Conservation (phyloP, 2,113 vertebrate genomes). For the Ascaphus truei region DNA sequence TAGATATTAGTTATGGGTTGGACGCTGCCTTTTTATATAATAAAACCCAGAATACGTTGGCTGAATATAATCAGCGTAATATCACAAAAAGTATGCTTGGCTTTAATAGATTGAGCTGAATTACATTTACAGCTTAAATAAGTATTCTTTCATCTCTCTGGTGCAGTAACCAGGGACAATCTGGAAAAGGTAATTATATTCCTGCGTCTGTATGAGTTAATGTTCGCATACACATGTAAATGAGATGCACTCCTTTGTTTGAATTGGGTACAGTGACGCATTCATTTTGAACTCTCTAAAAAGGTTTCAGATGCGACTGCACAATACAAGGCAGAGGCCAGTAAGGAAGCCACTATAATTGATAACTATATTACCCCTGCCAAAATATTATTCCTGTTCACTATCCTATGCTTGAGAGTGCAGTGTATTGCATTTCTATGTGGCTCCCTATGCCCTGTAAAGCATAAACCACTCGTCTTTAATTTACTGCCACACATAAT, state of each 20-base stretch:
- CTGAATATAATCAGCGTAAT: too few species aligned
- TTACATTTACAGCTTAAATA: neutral
- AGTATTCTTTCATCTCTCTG: neutral
- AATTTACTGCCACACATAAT: neutral
- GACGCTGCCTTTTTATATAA: too few species aligned
- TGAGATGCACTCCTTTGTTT: neutral
- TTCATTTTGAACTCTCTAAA: neutral
- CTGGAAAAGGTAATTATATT: neutral
- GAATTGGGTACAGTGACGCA: neutral
- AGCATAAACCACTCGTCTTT: neutral
- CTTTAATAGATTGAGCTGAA: neutral
- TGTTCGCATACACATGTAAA: neutral
- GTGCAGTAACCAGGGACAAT: too few species aligned
- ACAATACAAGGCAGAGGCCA: neutral
- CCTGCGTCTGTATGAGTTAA: neutral
- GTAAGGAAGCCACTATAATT: neutral
- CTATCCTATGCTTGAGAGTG: too few species aligned
- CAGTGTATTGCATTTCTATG: neutral
- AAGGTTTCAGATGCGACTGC: neutral
- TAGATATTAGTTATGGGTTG: too few species aligned
- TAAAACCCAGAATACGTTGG: too few species aligned
- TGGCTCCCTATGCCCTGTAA: neutral
- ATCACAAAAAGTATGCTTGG: neutral
- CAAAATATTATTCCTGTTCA: neutral
- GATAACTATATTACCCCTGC: neutral